A percentile compares a stretch with the other conserved stretches of the same genome.
These are phyloP conservation scores for Conistra vaccinii DNA, from an alignment of 2,888 invertebrate species.

Conservation along the genomic window DNA sequence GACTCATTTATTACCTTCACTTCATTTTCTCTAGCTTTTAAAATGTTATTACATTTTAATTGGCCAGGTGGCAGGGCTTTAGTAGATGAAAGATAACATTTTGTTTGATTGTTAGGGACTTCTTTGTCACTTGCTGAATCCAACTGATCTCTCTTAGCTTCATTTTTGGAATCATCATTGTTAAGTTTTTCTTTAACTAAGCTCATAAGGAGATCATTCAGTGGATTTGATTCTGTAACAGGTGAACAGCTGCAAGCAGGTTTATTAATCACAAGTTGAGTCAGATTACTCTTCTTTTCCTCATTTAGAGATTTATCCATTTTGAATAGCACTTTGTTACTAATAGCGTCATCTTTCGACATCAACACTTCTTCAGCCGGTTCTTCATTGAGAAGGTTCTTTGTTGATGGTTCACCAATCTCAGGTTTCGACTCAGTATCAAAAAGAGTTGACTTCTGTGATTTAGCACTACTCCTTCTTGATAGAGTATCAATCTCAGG, in stretches of 20 bases:
- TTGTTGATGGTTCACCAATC: constrained; percentile 82
- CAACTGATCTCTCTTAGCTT: constrained; percentile 90
- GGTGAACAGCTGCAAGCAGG: constrained; percentile 88
- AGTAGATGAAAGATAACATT: constrained; percentile 91
- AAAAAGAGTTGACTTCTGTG: constrained; percentile 88
- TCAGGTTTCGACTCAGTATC: constrained; percentile 75
- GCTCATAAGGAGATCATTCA: constrained; percentile 89
- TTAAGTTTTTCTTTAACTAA: constrained; percentile 90
- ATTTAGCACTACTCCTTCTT: constrained; percentile 90
- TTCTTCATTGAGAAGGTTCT: constrained; percentile 85
- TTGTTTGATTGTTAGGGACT: constrained; percentile 93
- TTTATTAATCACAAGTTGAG: constrained; percentile 85
- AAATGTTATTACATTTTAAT: constrained; percentile 97
- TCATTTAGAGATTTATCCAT: constrained; percentile 81
- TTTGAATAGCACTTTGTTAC: constrained; percentile 87
- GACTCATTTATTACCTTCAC: constrained; percentile 88
- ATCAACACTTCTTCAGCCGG: constrained; percentile 81
- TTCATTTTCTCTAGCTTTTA: constrained; percentile 94
- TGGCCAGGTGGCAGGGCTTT: constrained; percentile 96
- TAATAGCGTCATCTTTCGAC: constrained; percentile 88
- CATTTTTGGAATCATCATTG: constrained; percentile 92
- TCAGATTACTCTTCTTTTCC: constrained; percentile 86
- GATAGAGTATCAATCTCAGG: constrained; percentile 83
- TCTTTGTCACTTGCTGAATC: constrained; percentile 88
- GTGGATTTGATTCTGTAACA: constrained; percentile 85